These are phyloP conservation scores for Penelope pileata DNA, from an alignment of 2,113 vertebrate species.

Conservation along the genomic window DNA sequence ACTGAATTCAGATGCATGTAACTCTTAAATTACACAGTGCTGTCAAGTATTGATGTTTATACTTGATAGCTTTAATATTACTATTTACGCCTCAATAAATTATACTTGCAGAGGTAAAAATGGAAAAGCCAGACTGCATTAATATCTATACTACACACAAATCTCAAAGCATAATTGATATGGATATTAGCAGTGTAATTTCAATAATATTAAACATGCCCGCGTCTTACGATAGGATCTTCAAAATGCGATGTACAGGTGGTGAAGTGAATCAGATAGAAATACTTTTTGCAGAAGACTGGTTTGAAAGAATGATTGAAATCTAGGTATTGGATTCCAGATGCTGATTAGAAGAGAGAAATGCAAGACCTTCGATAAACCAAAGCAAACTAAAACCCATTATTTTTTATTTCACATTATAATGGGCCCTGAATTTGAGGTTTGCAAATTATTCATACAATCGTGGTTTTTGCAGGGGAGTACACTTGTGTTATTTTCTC, in stretches of 20 bases:
- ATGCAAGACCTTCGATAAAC: not conserved
- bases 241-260: slow-evolving; percentile 27
- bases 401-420: not conserved
- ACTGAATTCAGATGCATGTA: slow-evolving; percentile 62
- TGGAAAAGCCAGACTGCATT: slow-evolving; percentile 59
- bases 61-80: slow-evolving; percentile 74
- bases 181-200: slow-evolving; percentile 68
- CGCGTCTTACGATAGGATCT: slow-evolving; percentile 35
- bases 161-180: slow-evolving; percentile 69
- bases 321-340: not conserved
- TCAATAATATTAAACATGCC: slow-evolving; percentile 62
- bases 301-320: slow-evolving; percentile 50
- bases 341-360: not conserved
- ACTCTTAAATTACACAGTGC: slow-evolving; percentile 66
- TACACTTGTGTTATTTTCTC: not conserved
- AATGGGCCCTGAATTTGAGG: not conserved
- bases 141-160: slow-evolving; percentile 65
- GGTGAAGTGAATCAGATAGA: slow-evolving; percentile 28
- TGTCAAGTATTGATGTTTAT: slow-evolving; percentile 72
- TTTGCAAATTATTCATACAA: not conserved
- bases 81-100: slow-evolving; percentile 76
- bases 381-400: not conserved
- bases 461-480: not conserved
- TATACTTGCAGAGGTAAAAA: slow-evolving; percentile 68
- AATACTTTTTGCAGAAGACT: slow-evolving; percentile 32